A percentile compares a stretch with the other conserved stretches of the same genome.
phyloP scores from a whole-genome alignment of 2,888 invertebrate species.

The Cheilosia variabilis region DNA sequence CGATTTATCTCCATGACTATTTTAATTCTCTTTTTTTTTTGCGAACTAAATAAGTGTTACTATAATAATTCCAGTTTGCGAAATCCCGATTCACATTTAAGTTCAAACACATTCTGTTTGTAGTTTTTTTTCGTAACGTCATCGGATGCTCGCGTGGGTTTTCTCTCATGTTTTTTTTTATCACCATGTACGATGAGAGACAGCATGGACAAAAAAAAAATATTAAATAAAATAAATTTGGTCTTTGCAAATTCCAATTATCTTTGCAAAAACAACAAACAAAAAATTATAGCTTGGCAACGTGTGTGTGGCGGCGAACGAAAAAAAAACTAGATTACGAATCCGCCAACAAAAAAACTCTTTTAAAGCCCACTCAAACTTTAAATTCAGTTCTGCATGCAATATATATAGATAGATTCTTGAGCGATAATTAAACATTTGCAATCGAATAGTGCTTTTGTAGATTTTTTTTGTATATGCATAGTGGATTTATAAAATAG shows the following conservation, averaged over 20 bases:
- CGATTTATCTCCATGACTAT: no score
- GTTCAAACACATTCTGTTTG: slow-evolving; percentile 17
- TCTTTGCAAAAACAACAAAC: slow-evolving; percentile 34
- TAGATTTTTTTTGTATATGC: background rate
- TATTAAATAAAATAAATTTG: slow-evolving; percentile 11
- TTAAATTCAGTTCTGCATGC: background rate
- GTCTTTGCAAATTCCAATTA: slow-evolving; percentile 61
- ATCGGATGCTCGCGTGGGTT: slow-evolving; percentile 19
- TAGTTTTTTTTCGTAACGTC: slow-evolving; percentile 16
- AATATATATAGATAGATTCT: background rate
- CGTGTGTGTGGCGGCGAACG: background rate
- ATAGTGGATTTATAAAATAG: background rate
- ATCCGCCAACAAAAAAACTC: background rate
- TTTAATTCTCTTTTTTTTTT: no score
- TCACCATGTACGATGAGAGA: slow-evolving; percentile 33
- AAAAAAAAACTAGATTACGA: no score
- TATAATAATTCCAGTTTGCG: background rate
- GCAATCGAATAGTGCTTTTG: background rate
- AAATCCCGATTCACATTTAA: slow-evolving; percentile 27
- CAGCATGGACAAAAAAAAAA: slow-evolving; percentile 30
- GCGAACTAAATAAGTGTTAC: background rate
- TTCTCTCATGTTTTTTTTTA: background rate
- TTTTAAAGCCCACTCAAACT: slow-evolving; percentile 42
- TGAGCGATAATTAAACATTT: background rate
- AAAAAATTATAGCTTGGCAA: slow-evolving; percentile 31